phyloP scores from a whole-genome alignment of 2,888 invertebrate genomes.

The Phortica magna region DNA sequence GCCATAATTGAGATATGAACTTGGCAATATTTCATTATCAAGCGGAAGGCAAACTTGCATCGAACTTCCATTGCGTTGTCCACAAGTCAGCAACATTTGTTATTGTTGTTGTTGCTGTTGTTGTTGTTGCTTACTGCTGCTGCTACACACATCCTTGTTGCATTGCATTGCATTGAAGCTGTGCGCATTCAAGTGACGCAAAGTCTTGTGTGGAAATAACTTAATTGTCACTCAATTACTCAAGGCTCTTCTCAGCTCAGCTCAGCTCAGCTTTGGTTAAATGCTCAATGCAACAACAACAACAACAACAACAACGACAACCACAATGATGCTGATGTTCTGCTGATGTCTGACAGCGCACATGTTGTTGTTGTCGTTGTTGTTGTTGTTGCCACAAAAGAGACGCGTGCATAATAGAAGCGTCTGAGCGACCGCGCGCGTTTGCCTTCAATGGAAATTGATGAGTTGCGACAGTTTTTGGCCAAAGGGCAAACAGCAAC shows the following conservation, averaged over 20 bases:
- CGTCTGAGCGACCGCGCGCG: conserved; percentile 12
- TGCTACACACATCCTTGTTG: not conserved
- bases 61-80: no score
- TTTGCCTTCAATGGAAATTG: conserved; percentile 65
- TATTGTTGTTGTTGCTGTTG: not conserved
- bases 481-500: conserved; percentile 65
- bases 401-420: not conserved
- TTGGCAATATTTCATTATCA: conserved; percentile 74
- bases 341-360: not conserved
- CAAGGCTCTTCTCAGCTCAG: conserved; percentile 72
- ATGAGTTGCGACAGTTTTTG: conserved; percentile 74
- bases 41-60: conserved; percentile 33
- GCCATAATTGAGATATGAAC: conserved; percentile 76
- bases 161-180: not conserved
- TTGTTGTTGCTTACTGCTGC: not conserved
- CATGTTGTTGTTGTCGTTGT: not conserved
- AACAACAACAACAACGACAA: not conserved
- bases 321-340: not conserved
- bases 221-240: conserved; percentile 77
- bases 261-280: conserved; percentile 67
- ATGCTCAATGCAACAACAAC: conserved; percentile 50
- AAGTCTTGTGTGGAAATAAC: conserved; percentile 69
- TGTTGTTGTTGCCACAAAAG: not conserved
- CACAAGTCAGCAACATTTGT: not conserved
- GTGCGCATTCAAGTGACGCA: not conserved